These are phyloP conservation scores for Drosophila bocqueti DNA, from an alignment of 1,140 invertebrate genomes.

Conservation along the genomic window DNA sequence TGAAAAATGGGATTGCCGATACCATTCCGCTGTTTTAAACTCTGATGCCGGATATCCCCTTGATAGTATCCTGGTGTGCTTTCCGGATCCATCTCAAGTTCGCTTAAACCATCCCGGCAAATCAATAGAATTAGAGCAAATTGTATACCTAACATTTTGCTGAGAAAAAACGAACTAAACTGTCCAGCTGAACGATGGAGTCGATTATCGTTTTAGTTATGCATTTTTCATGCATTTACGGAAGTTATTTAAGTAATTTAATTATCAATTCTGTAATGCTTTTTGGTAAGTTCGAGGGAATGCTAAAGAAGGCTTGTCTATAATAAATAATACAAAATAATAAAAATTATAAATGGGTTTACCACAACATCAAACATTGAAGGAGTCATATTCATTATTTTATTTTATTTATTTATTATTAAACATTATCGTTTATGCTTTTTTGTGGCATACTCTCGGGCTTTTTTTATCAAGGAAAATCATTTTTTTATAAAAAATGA, in stretches of 20 bases:
- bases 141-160: neutral
- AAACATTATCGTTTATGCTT: too few relatives aligned
- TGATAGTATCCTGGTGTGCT: slow-evolving; percentile 18
- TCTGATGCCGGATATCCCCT: slow-evolving; percentile 36
- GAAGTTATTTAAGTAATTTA: neutral
- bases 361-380: too few relatives aligned
- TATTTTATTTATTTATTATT: too few relatives aligned
- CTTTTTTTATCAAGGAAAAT: too few relatives aligned
- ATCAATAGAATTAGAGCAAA: neutral
- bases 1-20: slow-evolving; percentile 86
- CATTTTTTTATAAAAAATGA: too few relatives aligned
- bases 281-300: too few relatives aligned
- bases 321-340: too few relatives aligned
- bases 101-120: neutral
- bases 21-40: slow-evolving; percentile 85
- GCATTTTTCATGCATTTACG: slow-evolving; percentile 6
- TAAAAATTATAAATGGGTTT: too few relatives aligned
- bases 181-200: neutral
- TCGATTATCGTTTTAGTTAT: neutral
- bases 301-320: neutral
- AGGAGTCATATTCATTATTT: too few relatives aligned
- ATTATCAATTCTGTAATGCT: too few relatives aligned
- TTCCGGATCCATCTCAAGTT: slow-evolving; percentile 31
- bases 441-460: too few relatives aligned
- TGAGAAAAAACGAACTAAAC: neutral